A percentile compares a stretch with the other conserved stretches of the same genome.
phyloP scores from a whole-genome alignment of 2,113 vertebrate species.

The Arizona elegans region DNA sequence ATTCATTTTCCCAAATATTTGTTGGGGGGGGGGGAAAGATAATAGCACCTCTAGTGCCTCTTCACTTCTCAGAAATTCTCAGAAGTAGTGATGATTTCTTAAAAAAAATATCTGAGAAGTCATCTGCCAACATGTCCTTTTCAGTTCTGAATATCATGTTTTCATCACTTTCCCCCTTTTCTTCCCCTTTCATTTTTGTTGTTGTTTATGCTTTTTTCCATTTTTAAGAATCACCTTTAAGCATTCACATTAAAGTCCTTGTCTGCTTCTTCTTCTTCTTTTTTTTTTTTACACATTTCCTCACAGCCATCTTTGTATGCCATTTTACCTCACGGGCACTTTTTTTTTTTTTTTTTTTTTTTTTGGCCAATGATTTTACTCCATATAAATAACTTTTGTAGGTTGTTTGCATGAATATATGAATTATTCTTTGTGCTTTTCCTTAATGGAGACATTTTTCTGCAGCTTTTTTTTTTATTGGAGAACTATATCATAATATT shows the following conservation, averaged over 20 bases:
- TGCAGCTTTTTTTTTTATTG: background rate
- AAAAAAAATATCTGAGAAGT: background rate
- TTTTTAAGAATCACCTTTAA: background rate
- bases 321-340: background rate
- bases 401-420: background rate
- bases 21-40: background rate
- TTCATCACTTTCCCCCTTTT: background rate
- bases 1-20: background rate
- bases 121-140: background rate
- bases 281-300: background rate
- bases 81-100: background rate
- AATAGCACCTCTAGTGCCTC: background rate
- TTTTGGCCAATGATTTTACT: background rate
- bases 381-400: background rate
- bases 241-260: background rate
- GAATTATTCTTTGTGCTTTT: background rate
- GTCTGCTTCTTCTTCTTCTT: background rate
- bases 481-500: background rate
- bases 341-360: background rate
- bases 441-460: background rate
- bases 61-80: background rate
- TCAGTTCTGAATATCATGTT: background rate
- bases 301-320: background rate
- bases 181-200: background rate
- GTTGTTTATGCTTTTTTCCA: background rate